Evolutionary conservation across 2,113 vertebrate genomes (phyloP).

Genomic region (Neolamprologus fasciatus): DNA sequence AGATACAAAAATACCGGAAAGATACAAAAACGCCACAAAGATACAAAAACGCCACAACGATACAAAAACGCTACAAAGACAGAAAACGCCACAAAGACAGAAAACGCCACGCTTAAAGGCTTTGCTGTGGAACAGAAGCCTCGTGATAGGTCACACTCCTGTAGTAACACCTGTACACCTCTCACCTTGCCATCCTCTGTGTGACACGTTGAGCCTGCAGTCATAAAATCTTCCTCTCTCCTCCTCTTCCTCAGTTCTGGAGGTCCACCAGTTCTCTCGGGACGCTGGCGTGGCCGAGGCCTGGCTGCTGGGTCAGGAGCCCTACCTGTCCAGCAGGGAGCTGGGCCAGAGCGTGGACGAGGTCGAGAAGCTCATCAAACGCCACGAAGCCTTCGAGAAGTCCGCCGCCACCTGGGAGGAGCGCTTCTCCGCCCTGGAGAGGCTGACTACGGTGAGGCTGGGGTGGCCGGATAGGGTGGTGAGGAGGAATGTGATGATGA

Average conservation of each 20-base stretch:
- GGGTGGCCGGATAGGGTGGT: not conserved
- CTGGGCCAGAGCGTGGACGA: constrained; percentile 92
- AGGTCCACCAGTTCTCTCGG: constrained; percentile 95
- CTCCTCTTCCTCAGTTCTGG: constrained; percentile 76
- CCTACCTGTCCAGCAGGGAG: constrained; percentile 87
- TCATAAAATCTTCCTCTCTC: not conserved
- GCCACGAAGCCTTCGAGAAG: constrained; percentile 95
- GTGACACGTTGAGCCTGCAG: not conserved
- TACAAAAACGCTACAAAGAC: not conserved
- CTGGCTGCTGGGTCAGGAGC: constrained; percentile 94
- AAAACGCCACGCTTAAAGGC: not conserved
- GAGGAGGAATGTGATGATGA: not conserved
- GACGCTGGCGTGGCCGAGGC: constrained; percentile 93
- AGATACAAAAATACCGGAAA: fast-evolving
- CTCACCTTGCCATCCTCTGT: not conserved
- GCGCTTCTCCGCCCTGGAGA: constrained; percentile 88
- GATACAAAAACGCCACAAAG: fast-evolving
- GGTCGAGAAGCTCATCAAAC: constrained; percentile 94
- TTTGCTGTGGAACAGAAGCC: not conserved
- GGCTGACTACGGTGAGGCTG: constrained; percentile 85
- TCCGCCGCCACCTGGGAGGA: constrained; percentile 97
- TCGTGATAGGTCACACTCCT: not conserved
- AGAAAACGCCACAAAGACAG: too few relatives aligned
- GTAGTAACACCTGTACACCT: not conserved
- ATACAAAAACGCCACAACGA: fast-evolving